Evolutionary conservation across 2,113 vertebrate species (phyloP).

Genomic region (Leiothrix lutea): DNA sequence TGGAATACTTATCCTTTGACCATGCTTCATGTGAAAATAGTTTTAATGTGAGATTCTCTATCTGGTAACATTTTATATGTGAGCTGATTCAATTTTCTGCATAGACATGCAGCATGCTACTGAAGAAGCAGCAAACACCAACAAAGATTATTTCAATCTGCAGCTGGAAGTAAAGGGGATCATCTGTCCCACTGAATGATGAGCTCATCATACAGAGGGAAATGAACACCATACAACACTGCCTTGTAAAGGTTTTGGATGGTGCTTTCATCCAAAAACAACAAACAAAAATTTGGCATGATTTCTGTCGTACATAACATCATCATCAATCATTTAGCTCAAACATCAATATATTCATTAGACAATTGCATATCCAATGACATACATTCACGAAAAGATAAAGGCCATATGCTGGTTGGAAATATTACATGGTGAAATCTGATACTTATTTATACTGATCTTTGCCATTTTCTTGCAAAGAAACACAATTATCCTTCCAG

Average conservation of each 20-base stretch:
- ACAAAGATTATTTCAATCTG: slow-evolving; percentile 13
- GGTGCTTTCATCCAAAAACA: not conserved
- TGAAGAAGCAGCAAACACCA: slow-evolving; percentile 1
- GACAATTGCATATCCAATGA: not conserved
- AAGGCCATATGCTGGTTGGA: not conserved
- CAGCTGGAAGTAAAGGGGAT: not conserved
- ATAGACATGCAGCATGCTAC: not conserved
- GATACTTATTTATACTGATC: not conserved
- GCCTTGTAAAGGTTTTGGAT: not conserved
- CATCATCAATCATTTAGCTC: not conserved
- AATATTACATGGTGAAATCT: not conserved
- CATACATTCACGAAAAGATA: not conserved
- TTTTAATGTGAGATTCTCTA: not conserved
- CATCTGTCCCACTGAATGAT: not conserved
- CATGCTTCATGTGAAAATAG: not conserved
- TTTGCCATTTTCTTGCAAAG: not conserved
- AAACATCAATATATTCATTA: not conserved
- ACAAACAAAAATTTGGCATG: not conserved
- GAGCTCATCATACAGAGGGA: not conserved
- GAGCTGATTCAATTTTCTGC: not conserved
- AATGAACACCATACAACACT: not conserved
- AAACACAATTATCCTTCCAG: not conserved
- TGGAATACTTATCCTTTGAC: not conserved
- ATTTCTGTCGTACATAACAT: not conserved
- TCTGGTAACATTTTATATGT: not conserved